phyloP scores from a whole-genome alignment of 2,113 vertebrate genomes.

The Promerops cafer region DNA sequence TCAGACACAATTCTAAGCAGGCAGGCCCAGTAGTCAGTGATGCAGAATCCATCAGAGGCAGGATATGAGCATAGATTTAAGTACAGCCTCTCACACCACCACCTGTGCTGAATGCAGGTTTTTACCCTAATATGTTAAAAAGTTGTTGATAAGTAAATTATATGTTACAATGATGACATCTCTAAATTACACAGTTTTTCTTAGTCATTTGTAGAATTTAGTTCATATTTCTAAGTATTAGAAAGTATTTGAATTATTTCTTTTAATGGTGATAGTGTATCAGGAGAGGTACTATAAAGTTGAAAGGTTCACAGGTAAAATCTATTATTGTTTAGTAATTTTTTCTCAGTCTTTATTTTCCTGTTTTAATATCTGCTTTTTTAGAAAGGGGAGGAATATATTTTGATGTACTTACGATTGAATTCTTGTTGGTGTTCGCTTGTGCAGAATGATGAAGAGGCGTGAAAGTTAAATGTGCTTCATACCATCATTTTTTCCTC shows the following conservation, averaged over 20 bases:
- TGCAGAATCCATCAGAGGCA: conserved; percentile 18
- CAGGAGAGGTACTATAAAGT: neutral
- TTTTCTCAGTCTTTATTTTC: neutral
- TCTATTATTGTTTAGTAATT: neutral
- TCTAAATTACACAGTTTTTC: neutral
- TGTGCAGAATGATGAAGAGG: conserved; percentile 58
- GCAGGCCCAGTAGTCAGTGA: neutral
- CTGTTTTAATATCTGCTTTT: neutral
- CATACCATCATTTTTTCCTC: conserved; percentile 55
- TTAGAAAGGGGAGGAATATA: neutral
- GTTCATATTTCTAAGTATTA: neutral
- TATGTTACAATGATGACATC: neutral
- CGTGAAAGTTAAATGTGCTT: conserved; percentile 64
- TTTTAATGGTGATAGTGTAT: neutral
- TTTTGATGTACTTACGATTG: conserved; percentile 4
- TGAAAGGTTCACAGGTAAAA: neutral
- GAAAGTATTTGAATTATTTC: neutral
- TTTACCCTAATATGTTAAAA: neutral
- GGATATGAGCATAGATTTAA: neutral
- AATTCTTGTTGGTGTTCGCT: conserved; percentile 28
- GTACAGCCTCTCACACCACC: neutral
- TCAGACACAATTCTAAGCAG: neutral
- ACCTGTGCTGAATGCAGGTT: neutral
- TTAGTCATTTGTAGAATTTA: neutral
- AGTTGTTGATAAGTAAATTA: neutral